A percentile compares a stretch with the other conserved stretches of the same genome.
Conservation (phyloP, 1,140 invertebrate species). For the Drosophila biarmipes region DNA sequence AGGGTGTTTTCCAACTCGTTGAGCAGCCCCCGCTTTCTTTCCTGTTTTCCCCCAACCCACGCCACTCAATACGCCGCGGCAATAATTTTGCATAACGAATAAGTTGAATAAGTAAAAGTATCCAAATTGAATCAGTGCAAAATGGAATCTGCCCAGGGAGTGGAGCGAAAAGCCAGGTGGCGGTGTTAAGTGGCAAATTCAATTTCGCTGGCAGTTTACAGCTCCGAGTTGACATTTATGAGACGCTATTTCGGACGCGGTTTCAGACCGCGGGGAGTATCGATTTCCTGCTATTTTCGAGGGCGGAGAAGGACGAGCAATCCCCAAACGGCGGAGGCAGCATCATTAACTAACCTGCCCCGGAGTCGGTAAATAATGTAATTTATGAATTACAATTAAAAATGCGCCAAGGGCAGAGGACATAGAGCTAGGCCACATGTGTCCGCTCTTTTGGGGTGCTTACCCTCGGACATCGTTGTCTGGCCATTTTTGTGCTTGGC, state of each 20-base stretch:
- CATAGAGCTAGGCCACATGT: conserved; percentile 29
- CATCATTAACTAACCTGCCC: conserved; percentile 51
- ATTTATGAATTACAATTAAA: conserved; percentile 78
- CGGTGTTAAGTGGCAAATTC: conserved; percentile 60
- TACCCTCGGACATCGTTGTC: conserved; percentile 6
- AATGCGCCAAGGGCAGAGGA: conserved; percentile 38
- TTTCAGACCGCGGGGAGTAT: conserved; percentile 5
- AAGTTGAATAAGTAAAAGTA: conserved; percentile 65
- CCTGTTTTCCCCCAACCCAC: conserved; percentile 6
- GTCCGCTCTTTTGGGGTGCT: conserved; percentile 35
- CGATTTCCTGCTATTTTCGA: conserved; percentile 23
- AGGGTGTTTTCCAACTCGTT: conserved; percentile 76
- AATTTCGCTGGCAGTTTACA: conserved; percentile 52
- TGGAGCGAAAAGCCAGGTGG: neutral
- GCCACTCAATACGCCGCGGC: conserved; percentile 44
- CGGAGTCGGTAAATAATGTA: conserved; percentile 55
- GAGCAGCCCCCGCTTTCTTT: conserved; percentile 44
- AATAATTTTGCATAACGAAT: conserved; percentile 79
- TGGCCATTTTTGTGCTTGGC: conserved; percentile 54
- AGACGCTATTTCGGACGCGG: conserved; percentile 36
- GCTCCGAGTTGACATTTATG: conserved; percentile 45
- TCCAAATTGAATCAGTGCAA: conserved; percentile 70
- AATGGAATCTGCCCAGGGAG: conserved; percentile 34
- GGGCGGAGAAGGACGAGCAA: neutral
- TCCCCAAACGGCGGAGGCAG: conserved; percentile 40